These are phyloP conservation scores for Drosophila asahinai DNA, from an alignment of 1,140 invertebrate species.

Conservation along the genomic window DNA sequence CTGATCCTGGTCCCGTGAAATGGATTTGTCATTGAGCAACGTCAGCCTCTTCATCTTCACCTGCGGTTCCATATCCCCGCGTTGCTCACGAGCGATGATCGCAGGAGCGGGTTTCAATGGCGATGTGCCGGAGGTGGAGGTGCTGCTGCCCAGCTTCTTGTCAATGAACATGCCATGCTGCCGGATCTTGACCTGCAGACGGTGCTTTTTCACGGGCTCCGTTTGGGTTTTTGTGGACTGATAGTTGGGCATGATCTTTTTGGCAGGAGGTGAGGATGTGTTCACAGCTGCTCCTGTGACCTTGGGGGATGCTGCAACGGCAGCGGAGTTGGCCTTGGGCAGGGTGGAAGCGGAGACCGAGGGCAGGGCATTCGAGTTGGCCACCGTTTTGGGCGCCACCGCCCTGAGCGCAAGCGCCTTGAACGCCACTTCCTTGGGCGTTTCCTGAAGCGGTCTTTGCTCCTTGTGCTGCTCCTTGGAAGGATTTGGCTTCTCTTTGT, in stretches of 20 bases:
- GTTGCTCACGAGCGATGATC: not conserved
- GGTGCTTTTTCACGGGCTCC: constrained; percentile 28
- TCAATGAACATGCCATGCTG: constrained; percentile 30
- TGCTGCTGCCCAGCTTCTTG: constrained; percentile 3
- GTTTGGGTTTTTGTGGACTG: constrained; percentile 13
- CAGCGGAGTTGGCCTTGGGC: constrained; percentile 23
- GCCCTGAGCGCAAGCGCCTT: constrained; percentile 3
- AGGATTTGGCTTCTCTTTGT: too few relatives aligned
- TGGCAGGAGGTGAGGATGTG: not conserved
- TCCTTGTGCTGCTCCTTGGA: not conserved
- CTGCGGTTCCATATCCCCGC: not conserved
- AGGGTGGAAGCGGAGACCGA: not conserved
- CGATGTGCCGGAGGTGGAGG: not conserved
- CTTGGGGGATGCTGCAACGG: not conserved
- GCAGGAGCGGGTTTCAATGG: not conserved
- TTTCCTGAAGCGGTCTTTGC: not conserved
- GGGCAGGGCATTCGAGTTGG: constrained; percentile 4
- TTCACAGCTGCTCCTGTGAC: constrained; percentile 4
- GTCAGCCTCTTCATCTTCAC: not conserved
- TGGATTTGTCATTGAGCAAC: constrained; percentile 7
- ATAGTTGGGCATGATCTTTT: constrained; percentile 16
- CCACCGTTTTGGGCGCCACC: constrained; percentile 11
- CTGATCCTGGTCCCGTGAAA: not conserved
- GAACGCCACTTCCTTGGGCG: not conserved
- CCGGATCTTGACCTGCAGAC: constrained; percentile 38